Percentiles rank a stretch among this genome's conserved stretches.
These are phyloP conservation scores for Unio pictorum DNA, from an alignment of 2,888 invertebrate species.

Conservation along the genomic window DNA sequence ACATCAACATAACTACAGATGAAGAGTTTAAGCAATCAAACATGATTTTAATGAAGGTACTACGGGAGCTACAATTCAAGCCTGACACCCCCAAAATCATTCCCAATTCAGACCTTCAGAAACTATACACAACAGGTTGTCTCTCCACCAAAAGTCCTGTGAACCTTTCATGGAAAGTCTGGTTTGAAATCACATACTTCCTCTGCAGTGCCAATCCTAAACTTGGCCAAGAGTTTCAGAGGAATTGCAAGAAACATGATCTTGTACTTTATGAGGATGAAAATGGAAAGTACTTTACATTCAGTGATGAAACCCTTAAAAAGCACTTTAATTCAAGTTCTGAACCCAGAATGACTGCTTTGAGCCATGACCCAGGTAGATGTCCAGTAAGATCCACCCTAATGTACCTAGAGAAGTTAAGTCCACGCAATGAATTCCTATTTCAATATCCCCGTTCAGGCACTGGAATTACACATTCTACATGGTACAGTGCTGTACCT, in stretches of 20 bases:
- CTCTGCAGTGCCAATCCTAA: constrained; percentile 9
- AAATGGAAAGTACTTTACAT: constrained; percentile 19
- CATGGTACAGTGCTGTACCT: too few species aligned
- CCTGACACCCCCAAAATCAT: constrained; percentile 1
- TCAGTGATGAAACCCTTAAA: constrained; percentile 4
- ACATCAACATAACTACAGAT: too few species aligned
- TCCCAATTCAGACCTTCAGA: constrained; percentile 12
- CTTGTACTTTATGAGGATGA: constrained; percentile 23
- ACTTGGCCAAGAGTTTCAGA: too few species aligned
- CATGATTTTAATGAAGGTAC: too few species aligned
- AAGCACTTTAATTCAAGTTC: too few species aligned
- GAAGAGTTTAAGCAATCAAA: too few species aligned
- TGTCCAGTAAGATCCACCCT: constrained; percentile 26
- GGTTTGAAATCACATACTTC: constrained; percentile 26
- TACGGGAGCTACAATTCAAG: too few species aligned
- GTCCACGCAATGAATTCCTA: constrained; percentile 15
- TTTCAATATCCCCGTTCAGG: constrained; percentile 17
- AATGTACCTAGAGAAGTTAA: constrained; percentile 21
- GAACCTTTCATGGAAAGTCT: constrained; percentile 22
- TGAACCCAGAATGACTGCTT: constrained; percentile 16
- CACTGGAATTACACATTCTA: too few species aligned
- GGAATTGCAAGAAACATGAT: constrained; percentile 8
- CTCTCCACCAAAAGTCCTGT: constrained; percentile 20
- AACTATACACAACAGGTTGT: constrained; percentile 13
- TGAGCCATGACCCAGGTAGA: constrained; percentile 8